Evolutionary conservation across 2,113 vertebrate genomes (phyloP), one percentile per base, ranked within the genome.

Genomic region (Etheostoma cragini): DNA sequence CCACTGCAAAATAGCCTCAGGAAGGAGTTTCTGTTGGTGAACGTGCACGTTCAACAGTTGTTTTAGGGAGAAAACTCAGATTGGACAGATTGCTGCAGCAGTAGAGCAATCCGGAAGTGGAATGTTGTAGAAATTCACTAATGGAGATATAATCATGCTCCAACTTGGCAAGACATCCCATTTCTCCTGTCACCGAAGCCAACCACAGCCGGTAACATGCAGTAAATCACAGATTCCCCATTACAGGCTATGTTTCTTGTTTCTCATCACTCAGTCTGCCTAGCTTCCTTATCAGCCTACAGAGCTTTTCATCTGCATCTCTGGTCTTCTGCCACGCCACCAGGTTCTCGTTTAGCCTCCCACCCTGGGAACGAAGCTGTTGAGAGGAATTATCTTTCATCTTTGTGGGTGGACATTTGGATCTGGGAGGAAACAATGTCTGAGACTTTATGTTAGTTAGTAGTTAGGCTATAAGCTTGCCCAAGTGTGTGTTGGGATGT

Each of bases 271-370:
- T 72, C 74, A 64, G 88, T 90, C 90, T 90, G 87, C 78, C 72
- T 30, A 68, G 75, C 83, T 90, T 89, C 89, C 92, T 94, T 93
- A 91, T 91, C 92, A 79, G 82, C 90, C 89, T 78, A 91, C 91
- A 46, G 76, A 91, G 87, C 80, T 85, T 93, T 92, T 93, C 91
- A 93, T 94, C 89, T 92, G 84, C 67, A 81, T 63, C 78, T 66
- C 89, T 82, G 83, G 87, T 87, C 90, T 85, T 90, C 79, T 72
- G 81, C 81, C 82, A 85, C 66, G 45, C 82, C 91, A 88, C 87
- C 84, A 76, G 86, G 68, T 87, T 88, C 80, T 85, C 63, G 82
- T 90, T 90, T 86, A 72, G 76, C 83, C 88, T 90, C 91, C 92
- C 87, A 89, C 87, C 70, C 68, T 17, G 17, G 69, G 65, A 88